A percentile compares a stretch with the other conserved stretches of the same genome.
Evolutionary conservation across 2,113 vertebrate species (phyloP).

Genomic region (Scartelaos histophorus): DNA sequence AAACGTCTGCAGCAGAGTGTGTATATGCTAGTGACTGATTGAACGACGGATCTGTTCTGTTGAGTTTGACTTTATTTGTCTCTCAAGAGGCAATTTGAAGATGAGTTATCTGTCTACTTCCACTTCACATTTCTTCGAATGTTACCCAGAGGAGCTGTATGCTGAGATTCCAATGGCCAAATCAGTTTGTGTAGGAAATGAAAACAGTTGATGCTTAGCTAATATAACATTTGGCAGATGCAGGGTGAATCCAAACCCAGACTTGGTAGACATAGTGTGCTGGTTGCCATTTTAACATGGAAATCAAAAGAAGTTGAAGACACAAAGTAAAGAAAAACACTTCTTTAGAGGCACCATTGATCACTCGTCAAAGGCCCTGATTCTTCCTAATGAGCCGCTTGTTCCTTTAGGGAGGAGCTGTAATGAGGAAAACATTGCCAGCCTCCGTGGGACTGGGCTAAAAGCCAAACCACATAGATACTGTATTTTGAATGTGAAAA

Average conservation of each 20-base stretch:
- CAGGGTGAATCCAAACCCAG: neutral
- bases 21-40: slow-evolving; percentile 7
- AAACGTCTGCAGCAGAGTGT: slow-evolving; percentile 18
- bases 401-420: slow-evolving; percentile 48
- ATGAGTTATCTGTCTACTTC: slow-evolving; percentile 10
- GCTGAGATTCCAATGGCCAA: neutral
- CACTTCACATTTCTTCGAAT: slow-evolving; percentile 5
- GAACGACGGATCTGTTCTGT: slow-evolving; percentile 3
- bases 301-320: slow-evolving; percentile 6
- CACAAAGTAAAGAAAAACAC: slow-evolving; percentile 35
- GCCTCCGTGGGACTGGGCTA: slow-evolving; percentile 17
- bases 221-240: slow-evolving; percentile 15
- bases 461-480: slow-evolving; percentile 27
- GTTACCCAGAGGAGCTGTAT: slow-evolving; percentile 8
- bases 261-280: neutral
- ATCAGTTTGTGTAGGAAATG: slow-evolving; percentile 6
- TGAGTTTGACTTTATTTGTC: slow-evolving; percentile 12
- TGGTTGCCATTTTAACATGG: neutral
- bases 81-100: slow-evolving; percentile 8
- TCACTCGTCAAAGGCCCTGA: slow-evolving; percentile 57
- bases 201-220: slow-evolving; percentile 8
- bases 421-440: slow-evolving; percentile 46
- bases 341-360: slow-evolving; percentile 50
- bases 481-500: slow-evolving; percentile 4
- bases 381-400: slow-evolving; percentile 62